Evolutionary conservation across 35 echinoderm and acorn worm genomes (phyloP).

Genomic region (Lytechinus pictus): DNA sequence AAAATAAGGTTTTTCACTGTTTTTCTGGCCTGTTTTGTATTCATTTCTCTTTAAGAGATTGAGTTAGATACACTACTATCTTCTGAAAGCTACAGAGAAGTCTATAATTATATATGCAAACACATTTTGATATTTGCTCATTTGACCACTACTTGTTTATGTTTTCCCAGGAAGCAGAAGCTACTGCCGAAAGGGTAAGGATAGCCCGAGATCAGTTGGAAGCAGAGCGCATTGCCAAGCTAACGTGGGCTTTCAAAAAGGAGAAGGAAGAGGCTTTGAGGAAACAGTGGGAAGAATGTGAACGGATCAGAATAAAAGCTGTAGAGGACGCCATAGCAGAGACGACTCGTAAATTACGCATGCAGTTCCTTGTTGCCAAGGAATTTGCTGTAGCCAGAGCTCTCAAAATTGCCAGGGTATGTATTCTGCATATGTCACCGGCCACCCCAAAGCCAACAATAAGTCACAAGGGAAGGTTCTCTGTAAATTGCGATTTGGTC

Average conservation of each 20-base stretch:
- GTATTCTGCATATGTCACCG: not conserved
- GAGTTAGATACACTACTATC: no score
- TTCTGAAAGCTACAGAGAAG: no score
- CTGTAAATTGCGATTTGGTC: no score
- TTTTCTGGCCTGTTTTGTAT: no score
- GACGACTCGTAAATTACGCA: slow-evolving; percentile 69
- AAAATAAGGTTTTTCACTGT: no score
- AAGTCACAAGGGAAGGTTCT: no score
- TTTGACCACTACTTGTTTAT: no score
- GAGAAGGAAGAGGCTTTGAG: slow-evolving; percentile 87
- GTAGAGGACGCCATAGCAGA: slow-evolving; percentile 84
- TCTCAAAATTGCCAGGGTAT: slow-evolving; percentile 86
- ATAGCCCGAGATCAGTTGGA: slow-evolving; percentile 78
- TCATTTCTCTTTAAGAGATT: no score
- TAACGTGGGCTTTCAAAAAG: slow-evolving; percentile 77
- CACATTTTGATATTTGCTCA: no score
- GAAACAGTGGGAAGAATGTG: slow-evolving; percentile 93
- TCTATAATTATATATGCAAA: no score
- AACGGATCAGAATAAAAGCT: slow-evolving; percentile 82
- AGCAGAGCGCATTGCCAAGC: slow-evolving; percentile 66
- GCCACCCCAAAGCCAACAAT: no score
- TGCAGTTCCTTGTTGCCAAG: slow-evolving; percentile 86
- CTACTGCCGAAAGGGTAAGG: slow-evolving; percentile 64
- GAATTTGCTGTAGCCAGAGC: slow-evolving; percentile 84
- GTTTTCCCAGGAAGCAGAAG: slow-evolving; percentile 60